Evolutionary conservation across 2,113 vertebrate species (phyloP), one percentile per base, ranked within the genome.

Genomic region (Cygnus atratus): DNA sequence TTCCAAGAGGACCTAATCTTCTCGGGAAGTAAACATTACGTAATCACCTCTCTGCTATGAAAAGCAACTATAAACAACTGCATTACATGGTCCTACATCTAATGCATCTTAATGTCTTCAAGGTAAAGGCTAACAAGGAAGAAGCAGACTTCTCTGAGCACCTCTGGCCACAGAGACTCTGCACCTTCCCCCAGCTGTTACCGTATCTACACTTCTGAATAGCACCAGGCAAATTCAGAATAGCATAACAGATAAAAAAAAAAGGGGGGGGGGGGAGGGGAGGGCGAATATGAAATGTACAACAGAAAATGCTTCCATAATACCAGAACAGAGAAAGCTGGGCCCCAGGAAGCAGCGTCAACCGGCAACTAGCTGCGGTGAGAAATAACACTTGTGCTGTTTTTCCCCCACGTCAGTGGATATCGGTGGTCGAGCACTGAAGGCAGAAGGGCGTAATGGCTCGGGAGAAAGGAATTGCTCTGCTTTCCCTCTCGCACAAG

Each of bases 1-100:
- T 96, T 92, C 93, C 92, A 58, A 90, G 57, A 87, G 84, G 24
- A 88, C 24, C 68, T 82, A 72, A 94, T 87, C 90, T 92, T 65
- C 63, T 77, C 48, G 63, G 70, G 82, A 95, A 94, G 65, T 75
- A 95, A 96, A 96, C 83, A 94, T 75, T 77, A 90, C 18, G 2
- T 95, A 90, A 94, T 37, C 79, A 72, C 61, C 89, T 58, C 46
- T 95, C 77, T 85, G 1, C 72, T 46, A 77, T 3, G 20, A 93
- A 82, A 57, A 90, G 50, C 21, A 33, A 41, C 78, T 73, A 79
- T 46, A 90, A 84, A 84, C 0, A 10, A 67, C 71, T 50, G 85
- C 84, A 93, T 88, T 88, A 90, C 68, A 62, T 0, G 2, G 57
- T 59, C 85, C 57, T 63, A 83, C 87, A 68, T 80, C 59, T 44